A percentile compares a stretch with the other conserved stretches of the same genome.
phyloP scores from a whole-genome alignment of 2,888 invertebrate species.

The Sinodicranocentrus sp. region DNA sequence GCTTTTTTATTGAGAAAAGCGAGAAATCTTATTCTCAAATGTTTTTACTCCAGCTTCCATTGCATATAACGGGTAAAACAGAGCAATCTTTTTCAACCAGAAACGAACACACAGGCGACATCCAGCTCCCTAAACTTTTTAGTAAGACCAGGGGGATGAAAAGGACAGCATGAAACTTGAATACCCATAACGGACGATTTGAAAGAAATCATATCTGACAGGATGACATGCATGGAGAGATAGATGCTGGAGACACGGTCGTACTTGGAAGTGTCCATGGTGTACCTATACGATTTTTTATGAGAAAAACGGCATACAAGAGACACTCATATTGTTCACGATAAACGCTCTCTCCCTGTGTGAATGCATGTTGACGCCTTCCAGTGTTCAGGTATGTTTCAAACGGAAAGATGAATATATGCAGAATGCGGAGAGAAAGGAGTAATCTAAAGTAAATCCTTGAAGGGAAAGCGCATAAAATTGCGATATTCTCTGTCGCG shows the following conservation, averaged over 20 bases:
- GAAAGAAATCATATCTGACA: slow-evolving; percentile 64
- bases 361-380: too few species aligned
- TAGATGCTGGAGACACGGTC: slow-evolving; percentile 40
- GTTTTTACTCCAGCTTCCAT: neutral
- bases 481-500: slow-evolving; percentile 13
- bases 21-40: slow-evolving; percentile 4
- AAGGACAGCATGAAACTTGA: slow-evolving; percentile 4
- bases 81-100: too few species aligned
- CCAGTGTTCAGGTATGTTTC: neutral
- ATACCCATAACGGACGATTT: slow-evolving; percentile 42
- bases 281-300: too few species aligned
- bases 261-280: too few species aligned
- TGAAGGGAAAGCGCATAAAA: slow-evolving; percentile 27
- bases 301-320: too few species aligned
- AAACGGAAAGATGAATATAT: slow-evolving; percentile 10
- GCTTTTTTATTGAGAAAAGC: neutral
- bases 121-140: neutral
- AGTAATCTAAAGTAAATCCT: slow-evolving; percentile 30
- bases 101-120: too few species aligned
- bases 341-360: too few species aligned
- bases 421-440: too few species aligned
- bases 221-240: slow-evolving; percentile 54
- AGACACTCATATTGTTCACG: too few species aligned
- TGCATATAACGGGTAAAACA: too few species aligned
- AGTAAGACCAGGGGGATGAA: neutral